A percentile compares a stretch with the other conserved stretches of the same genome.
Conservation (phyloP, 2,113 vertebrate species). For the Bungarus multicinctus region DNA sequence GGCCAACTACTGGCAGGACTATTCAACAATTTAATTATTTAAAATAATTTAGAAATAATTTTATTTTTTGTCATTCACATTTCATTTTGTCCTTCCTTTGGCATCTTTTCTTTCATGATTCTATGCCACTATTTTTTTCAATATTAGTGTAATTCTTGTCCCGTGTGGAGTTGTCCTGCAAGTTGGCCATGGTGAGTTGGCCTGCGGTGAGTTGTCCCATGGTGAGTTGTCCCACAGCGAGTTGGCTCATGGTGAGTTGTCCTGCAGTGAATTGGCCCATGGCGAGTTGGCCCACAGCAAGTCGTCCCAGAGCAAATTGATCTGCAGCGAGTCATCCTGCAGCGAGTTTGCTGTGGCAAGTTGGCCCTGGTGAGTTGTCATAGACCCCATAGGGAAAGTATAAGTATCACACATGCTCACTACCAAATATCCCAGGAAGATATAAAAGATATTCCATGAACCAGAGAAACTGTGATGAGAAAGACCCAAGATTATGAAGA, state of each 20-base stretch:
- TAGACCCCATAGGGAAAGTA: not conserved
- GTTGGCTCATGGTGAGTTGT: no score
- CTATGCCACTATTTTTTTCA: not conserved
- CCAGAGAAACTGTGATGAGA: not conserved
- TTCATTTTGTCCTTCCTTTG: not conserved
- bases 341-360: not conserved
- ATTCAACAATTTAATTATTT: not conserved
- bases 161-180: not conserved
- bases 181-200: not conserved
- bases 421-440: not conserved
- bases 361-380: not conserved
- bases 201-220: no score
- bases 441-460: not conserved
- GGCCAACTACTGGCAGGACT: not conserved
- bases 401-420: not conserved
- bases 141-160: not conserved
- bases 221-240: no score
- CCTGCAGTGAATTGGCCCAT: no score
- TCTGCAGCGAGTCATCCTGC: accelerated
- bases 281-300: no score
- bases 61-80: not conserved
- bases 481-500: not conserved
- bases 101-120: not conserved
- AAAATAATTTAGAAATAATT: not conserved
- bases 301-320: not conserved